These are phyloP conservation scores for Arctia plantaginis DNA, from an alignment of 2,888 invertebrate genomes.

Conservation along the genomic window DNA sequence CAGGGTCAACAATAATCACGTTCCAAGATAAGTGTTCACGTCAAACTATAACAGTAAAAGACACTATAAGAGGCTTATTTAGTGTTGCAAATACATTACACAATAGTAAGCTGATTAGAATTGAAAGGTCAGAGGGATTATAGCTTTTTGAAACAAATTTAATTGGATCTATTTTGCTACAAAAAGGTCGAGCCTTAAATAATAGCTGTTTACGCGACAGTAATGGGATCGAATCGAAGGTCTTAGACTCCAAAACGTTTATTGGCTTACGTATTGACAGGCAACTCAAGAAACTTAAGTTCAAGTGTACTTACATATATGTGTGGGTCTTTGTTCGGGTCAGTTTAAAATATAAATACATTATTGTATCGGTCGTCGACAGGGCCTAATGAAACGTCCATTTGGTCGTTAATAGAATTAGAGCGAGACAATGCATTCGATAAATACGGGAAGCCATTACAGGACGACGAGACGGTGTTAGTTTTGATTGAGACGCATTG, in stretches of 20 bases:
- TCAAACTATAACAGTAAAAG: conserved; percentile 43
- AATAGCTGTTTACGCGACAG: conserved; percentile 30
- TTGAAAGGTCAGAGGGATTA: conserved; percentile 56
- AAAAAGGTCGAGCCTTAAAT: conserved; percentile 35
- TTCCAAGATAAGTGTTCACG: conserved; percentile 46
- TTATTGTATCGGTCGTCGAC: conserved; percentile 45
- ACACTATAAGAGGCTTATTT: conserved; percentile 28
- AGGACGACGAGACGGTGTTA: conserved; percentile 53
- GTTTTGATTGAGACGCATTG: conserved; percentile 68
- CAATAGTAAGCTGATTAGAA: conserved; percentile 48
- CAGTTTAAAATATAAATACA: conserved; percentile 38
- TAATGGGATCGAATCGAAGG: conserved; percentile 27
- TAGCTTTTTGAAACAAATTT: conserved; percentile 49
- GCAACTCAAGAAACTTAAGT: background rate
- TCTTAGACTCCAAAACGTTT: conserved; percentile 1
- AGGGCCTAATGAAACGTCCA: conserved; percentile 48
- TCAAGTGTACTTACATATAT: conserved; percentile 5
- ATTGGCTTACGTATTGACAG: background rate
- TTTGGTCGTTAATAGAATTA: conserved; percentile 73
- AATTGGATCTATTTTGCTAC: conserved; percentile 54
- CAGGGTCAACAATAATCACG: conserved; percentile 53
- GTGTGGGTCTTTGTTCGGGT: conserved; percentile 34
- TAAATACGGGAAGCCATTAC: conserved; percentile 73
- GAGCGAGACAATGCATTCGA: conserved; percentile 72
- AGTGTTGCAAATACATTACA: conserved; percentile 38